Percentiles rank a stretch among this genome's conserved stretches.
These are phyloP conservation scores for Tinea semifulvella DNA, from an alignment of 2,888 invertebrate species.

Conservation along the genomic window DNA sequence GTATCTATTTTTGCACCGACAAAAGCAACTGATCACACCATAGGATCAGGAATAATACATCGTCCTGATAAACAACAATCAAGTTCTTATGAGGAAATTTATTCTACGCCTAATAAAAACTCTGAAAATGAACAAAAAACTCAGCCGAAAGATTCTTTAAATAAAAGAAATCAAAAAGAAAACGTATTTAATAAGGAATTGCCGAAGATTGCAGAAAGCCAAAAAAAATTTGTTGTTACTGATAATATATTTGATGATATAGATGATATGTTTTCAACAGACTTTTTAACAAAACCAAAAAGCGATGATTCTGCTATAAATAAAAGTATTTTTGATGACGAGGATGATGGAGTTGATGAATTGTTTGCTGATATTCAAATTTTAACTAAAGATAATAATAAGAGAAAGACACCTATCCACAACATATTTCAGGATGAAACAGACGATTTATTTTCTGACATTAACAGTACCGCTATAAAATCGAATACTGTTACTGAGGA, in stretches of 20 bases:
- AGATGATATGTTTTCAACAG: slow-evolving; percentile 49
- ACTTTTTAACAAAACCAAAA: slow-evolving; percentile 22
- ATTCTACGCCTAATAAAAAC: slow-evolving; percentile 21
- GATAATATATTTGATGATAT: slow-evolving; percentile 57
- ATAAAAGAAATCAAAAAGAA: background rate
- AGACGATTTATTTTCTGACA: background rate
- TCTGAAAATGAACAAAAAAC: slow-evolving; percentile 16
- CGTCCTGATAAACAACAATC: slow-evolving; percentile 36
- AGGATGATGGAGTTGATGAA: slow-evolving; percentile 45
- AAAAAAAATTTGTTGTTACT: slow-evolving; percentile 31
- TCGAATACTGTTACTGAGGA: too few species aligned
- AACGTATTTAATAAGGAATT: slow-evolving; percentile 19
- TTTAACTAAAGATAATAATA: background rate
- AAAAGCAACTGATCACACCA: slow-evolving; percentile 44
- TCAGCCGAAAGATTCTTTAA: slow-evolving; percentile 13
- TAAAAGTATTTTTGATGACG: slow-evolving; percentile 42
- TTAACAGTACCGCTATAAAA: background rate
- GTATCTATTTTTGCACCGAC: slow-evolving; percentile 65
- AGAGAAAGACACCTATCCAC: background rate
- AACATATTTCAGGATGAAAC: background rate
- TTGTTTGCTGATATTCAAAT: slow-evolving; percentile 36
- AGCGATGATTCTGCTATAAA: background rate
- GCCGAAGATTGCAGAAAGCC: slow-evolving; percentile 30
- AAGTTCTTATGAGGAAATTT: slow-evolving; percentile 36
- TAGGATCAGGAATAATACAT: slow-evolving; percentile 50